phyloP scores from a whole-genome alignment of 2,113 vertebrate genomes.

The Parotia lawesii region DNA sequence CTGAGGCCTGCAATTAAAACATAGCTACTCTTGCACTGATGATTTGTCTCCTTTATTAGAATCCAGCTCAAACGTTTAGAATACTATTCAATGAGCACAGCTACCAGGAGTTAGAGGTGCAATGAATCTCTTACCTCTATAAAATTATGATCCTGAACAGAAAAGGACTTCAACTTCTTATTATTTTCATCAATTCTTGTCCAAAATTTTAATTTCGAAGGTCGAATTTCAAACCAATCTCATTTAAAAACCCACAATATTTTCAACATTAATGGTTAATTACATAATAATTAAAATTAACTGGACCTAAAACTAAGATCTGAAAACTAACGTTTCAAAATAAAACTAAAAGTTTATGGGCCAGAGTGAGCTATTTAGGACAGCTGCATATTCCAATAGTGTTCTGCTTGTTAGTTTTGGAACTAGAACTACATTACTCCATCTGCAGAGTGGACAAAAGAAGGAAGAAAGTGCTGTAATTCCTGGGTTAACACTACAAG shows the following conservation, averaged over 20 bases:
- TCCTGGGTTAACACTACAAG: not conserved
- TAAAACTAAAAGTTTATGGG: not conserved
- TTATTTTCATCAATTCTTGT: not conserved
- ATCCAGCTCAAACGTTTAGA: not conserved
- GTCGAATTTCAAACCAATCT: not conserved
- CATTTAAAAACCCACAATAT: not conserved
- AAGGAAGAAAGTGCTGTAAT: not conserved
- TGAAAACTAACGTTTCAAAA: not conserved
- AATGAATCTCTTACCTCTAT: not conserved
- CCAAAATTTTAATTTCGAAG: not conserved
- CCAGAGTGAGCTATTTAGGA: not conserved
- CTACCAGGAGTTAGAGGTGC: not conserved
- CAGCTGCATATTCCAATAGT: not conserved
- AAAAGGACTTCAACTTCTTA: not conserved
- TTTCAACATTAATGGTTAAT: not conserved
- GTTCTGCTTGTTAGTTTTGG: not conserved
- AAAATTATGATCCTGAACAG: not conserved
- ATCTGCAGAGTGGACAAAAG: not conserved
- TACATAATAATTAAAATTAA: not conserved
- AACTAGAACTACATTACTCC: not conserved
- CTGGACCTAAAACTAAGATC: not conserved
- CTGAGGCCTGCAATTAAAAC: not conserved
- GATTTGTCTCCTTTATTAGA: not conserved
- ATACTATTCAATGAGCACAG: not conserved
- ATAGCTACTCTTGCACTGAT: not conserved